Base-by-base conservation (phyloP, 2,888 invertebrate genomes). In the Apodemia mormo region DNA sequence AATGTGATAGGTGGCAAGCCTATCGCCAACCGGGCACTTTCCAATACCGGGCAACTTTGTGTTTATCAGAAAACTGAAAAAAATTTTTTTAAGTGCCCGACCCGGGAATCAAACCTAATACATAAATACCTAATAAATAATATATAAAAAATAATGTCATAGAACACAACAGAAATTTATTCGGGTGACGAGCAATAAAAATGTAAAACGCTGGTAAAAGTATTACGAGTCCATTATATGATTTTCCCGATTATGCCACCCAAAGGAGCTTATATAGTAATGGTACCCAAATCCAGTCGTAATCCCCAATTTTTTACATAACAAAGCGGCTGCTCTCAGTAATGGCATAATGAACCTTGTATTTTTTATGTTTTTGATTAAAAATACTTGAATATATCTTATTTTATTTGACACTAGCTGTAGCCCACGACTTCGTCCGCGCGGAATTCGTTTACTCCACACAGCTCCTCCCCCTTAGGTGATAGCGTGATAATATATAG, bases 271-370 rank as follows among this genome's bases (percentile, higher is more conserved):
- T 70, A 68, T 49, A 65, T 65, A 58, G 29, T 70, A 69, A 73
- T 68, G 56, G 68, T 67, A 68, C 70, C 65, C 56, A 61, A 73
- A 71, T 67, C 68, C 65, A 54, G 56, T 30, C 12, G 67, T 68
- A 70, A 71, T 70, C 70, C 49, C 68, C 72, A 67, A 71, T 69
- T 71, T 70, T 72, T 72, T 71, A 68, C 67, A 49, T 61, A 70
- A 74, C 74, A 74, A 74, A 70, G 67, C 70, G 49, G 8, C 58
- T 58, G 12, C 29, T 58, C 30, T 30, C 30, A 22, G 30, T 58
- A 58, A 58, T 10, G 30, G 58, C 58, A 58, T 12, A 30, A 58
- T 29, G 29, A 29, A 29, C 10, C 10, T 30, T 12, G 30, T 30
- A 56, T 30, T 22, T 58, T 58, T 58, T 58, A 30, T 58, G 29